Evolutionary conservation across 2,888 invertebrate species (phyloP), one percentile per base, ranked within the genome.

Genomic region (Electrophaes corylata): DNA sequence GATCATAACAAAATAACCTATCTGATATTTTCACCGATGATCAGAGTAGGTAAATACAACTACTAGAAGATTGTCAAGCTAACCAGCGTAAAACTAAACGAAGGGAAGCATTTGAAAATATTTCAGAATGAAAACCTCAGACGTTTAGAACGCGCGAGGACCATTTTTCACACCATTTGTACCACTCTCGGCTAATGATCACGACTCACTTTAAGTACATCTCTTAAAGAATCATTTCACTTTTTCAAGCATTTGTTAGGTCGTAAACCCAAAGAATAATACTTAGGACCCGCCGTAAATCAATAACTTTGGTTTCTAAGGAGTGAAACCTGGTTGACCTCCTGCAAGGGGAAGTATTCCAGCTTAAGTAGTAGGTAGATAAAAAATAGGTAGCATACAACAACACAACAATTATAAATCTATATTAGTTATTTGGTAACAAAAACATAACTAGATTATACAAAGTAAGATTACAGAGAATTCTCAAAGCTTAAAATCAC

Each of bases 101-200:
- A 53, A 58, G 31, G 19, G 51, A 47, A 51, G 20, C 40, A 46
- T 50, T 45, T 57, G 52, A 57, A 48, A 41, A 44, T 56, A 53
- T 46, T 62, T 63, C 49, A 57, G 47, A 50, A 69, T 61, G 65
- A 70, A 72, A 74, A 71, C 69, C 70, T 75, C 67, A 69, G 75
- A 65, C 74, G 70, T 73, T 75, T 72, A 70, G 69, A 75, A 57
- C 62, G 70, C 63, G 70, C n/a, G 69, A 70, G 70, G 71, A 72
- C 76, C 76, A 79, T 81, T 78, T 81, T 68, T 80, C 76, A 76
- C 73, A 66, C 73, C 81, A 80, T 83, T 81, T 78, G 81, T 79
- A 78, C 26, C 26, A 10, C 69, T 76, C 62, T 18, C 53, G 39
- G 62, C 66, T 64, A 64, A 68, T 70, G 70, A 69, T 71, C 71